Evolutionary conservation across 2,797 vertebrate species (phyloP).

Genomic region (Carduelis carduelis): DNA sequence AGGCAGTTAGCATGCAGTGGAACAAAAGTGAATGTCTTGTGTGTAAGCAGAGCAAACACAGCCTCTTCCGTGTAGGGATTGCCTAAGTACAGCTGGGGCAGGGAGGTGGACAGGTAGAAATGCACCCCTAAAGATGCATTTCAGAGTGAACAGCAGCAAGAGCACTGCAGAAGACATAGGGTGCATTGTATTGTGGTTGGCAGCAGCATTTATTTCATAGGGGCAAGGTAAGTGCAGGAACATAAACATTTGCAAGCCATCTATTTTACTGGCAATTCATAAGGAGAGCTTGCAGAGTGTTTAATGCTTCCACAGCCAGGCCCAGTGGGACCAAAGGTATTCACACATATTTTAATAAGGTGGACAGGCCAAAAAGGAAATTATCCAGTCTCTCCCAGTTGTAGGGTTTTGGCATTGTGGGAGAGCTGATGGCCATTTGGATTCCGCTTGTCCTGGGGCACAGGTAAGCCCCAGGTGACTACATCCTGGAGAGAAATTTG

Average conservation of each 20-base stretch:
- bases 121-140: background rate
- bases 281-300: background rate
- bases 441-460: background rate
- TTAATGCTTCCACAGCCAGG: background rate
- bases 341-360: background rate
- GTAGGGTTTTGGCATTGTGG: background rate
- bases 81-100: background rate
- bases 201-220: background rate
- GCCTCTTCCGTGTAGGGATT: background rate
- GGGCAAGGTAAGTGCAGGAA: background rate
- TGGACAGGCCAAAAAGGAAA: background rate
- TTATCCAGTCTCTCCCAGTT: background rate
- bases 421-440: background rate
- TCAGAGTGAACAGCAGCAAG: background rate
- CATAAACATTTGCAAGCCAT: background rate
- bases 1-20: background rate
- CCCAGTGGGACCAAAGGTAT: background rate
- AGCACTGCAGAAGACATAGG: background rate
- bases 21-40: background rate
- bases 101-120: background rate
- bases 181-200: background rate
- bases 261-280: conserved; percentile 14
- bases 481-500: background rate
- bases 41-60: background rate
- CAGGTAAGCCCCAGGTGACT: background rate